These are phyloP conservation scores for Bombus confusus DNA, from an alignment of 1,140 invertebrate genomes.

Conservation along the genomic window DNA sequence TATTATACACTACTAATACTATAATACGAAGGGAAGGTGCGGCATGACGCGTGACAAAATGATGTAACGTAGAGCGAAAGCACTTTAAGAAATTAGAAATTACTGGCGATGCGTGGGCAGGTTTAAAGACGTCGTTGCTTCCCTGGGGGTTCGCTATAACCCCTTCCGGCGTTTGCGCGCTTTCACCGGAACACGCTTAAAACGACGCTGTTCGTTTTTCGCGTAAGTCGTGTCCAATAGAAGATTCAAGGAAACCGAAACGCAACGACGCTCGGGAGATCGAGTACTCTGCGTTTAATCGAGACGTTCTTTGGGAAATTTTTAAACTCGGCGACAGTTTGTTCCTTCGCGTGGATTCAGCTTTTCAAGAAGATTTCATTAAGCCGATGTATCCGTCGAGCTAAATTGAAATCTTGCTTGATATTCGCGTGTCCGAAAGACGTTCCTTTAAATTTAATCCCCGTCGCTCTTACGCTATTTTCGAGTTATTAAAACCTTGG, in stretches of 20 bases:
- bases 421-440: background rate
- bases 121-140: slow-evolving; percentile 32
- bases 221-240: background rate
- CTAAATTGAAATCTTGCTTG: slow-evolving; percentile 1
- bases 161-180: slow-evolving; percentile 4
- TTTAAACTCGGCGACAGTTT: too few relatives aligned
- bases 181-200: background rate
- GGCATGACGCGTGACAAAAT: slow-evolving; percentile 7
- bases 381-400: background rate
- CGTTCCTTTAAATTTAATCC: background rate
- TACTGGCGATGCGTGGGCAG: slow-evolving; percentile 18
- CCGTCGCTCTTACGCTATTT: background rate
- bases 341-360: too few relatives aligned
- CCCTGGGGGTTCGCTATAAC: slow-evolving; percentile 28
- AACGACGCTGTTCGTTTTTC: background rate
- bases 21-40: background rate
- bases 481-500: background rate
- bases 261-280: background rate
- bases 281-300: too few relatives aligned
- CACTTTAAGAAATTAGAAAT: slow-evolving; percentile 34
- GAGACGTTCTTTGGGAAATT: too few relatives aligned
- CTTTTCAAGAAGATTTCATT: slow-evolving; percentile 3
- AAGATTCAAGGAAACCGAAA: background rate
- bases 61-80: background rate
- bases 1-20: too few relatives aligned